Evolutionary conservation across 2,797 vertebrate species (phyloP).

Genomic region (Sebastes taczanowskii): DNA sequence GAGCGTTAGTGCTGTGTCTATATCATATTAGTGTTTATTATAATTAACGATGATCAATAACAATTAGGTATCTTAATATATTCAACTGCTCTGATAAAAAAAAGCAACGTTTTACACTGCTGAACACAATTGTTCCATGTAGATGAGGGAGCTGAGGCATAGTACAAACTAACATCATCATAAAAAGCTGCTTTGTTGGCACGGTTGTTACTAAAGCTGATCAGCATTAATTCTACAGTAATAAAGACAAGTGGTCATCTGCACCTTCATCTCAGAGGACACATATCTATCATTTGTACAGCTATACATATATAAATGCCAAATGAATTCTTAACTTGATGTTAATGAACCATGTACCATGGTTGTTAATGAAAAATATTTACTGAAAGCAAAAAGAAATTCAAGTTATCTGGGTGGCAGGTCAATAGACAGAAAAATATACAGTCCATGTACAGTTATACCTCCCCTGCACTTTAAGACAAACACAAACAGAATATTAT

Average conservation of each 20-base stretch:
- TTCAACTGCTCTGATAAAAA: neutral
- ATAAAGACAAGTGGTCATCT: neutral
- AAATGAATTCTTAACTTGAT: neutral
- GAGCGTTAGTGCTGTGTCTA: conserved; percentile 24
- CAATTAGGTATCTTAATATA: neutral
- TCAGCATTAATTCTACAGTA: neutral
- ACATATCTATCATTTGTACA: neutral
- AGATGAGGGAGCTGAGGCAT: neutral
- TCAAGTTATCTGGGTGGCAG: neutral
- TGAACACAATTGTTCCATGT: neutral
- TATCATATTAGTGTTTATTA: conserved; percentile 9
- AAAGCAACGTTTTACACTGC: neutral
- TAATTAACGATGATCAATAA: neutral
- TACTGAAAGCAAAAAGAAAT: neutral
- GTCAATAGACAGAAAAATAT: neutral
- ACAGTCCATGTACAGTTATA: neutral
- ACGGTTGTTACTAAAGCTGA: neutral
- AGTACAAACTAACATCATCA: neutral
- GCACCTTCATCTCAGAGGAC: neutral
- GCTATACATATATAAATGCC: too few relatives aligned
- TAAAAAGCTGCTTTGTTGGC: neutral
- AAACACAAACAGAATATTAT: neutral
- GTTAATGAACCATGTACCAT: neutral
- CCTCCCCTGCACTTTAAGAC: neutral
- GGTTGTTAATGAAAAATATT: neutral